Evolutionary conservation across 2,113 vertebrate genomes (phyloP).

Genomic region (Neolamprologus fasciatus): DNA sequence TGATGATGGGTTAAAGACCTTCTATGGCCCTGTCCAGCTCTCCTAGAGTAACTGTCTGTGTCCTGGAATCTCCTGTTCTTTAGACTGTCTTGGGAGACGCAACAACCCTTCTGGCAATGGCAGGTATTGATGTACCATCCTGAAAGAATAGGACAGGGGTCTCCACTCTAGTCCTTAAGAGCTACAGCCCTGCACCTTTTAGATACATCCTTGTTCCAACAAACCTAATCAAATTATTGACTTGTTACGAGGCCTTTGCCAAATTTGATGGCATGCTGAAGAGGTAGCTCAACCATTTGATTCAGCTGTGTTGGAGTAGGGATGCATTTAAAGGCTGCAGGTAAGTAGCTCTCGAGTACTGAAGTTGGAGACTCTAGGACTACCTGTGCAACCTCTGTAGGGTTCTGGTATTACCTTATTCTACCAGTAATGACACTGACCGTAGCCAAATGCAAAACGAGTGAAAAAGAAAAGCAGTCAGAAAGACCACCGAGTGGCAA

Average conservation of each 20-base stretch:
- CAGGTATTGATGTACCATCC: not conserved
- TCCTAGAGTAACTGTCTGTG: not conserved
- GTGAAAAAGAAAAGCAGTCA: not conserved
- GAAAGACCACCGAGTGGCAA: not conserved
- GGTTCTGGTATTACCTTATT: not conserved
- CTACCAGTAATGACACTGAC: not conserved
- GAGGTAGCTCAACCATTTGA: not conserved
- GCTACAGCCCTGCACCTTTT: not conserved
- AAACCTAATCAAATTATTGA: not conserved
- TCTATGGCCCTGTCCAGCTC: not conserved
- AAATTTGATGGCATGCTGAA: not conserved
- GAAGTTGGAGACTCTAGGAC: not conserved
- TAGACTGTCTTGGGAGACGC: not conserved
- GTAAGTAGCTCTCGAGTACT: not conserved
- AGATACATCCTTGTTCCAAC: not conserved
- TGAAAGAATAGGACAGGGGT: not conserved
- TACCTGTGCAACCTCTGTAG: not conserved
- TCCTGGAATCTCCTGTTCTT: not conserved
- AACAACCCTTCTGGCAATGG: not conserved
- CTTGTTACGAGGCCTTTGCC: not conserved
- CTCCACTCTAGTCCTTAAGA: not conserved
- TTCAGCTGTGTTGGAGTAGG: not conserved
- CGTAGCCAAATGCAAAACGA: not conserved
- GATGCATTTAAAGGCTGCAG: not conserved
- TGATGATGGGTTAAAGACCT: not conserved